Evolutionary conservation across 2,888 invertebrate species (phyloP), one percentile per base, ranked within the genome.

Genomic region (Epiblema foenella): DNA sequence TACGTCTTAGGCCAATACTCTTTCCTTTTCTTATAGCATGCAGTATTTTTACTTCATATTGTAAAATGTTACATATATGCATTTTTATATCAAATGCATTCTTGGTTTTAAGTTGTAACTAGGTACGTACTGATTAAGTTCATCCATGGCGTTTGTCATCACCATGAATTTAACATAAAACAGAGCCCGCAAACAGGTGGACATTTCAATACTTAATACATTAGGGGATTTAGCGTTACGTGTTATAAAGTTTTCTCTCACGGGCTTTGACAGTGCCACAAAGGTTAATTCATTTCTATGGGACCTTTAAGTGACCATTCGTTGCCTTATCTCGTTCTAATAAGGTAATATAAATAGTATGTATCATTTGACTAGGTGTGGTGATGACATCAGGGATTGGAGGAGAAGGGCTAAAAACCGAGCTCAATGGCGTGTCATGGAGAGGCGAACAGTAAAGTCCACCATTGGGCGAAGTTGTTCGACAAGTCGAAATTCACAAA

Each of bases 131-230:
- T 66, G 65, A 70, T 70, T 54, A 66, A 56, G 65, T 70, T 60
- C 65, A 70, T 66, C 70, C 46, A 54, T 66, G 54, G 70, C 65
- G 33, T 60, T 69, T 59, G 65, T 52, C 54, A 66, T 70, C 70
- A 37, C 62, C 33, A 66, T 70, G 70, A 66, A 66, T 70, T 70
- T 59, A 66, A 70, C 70, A 70, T 70, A 52, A 66, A 66, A 54
- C 65, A 59, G 37, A 59, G 12, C 24, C 52, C 37, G 29, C 69
- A 29, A 63, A 63, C 69, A 63, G 69, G 56, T 69, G 63, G 29
- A 49, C 15, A 10, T 58, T 24, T 15, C 51, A 37, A 70, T 70
- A 33, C 59, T 24, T 70, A 70, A 70, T 52, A 42, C 18, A 64
- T 69, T 18, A n/a, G 56, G 24, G 52, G 54, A 54, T 66, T 70